phyloP scores from a whole-genome alignment of 2,888 invertebrate genomes.

The Mayetiola destructor region DNA sequence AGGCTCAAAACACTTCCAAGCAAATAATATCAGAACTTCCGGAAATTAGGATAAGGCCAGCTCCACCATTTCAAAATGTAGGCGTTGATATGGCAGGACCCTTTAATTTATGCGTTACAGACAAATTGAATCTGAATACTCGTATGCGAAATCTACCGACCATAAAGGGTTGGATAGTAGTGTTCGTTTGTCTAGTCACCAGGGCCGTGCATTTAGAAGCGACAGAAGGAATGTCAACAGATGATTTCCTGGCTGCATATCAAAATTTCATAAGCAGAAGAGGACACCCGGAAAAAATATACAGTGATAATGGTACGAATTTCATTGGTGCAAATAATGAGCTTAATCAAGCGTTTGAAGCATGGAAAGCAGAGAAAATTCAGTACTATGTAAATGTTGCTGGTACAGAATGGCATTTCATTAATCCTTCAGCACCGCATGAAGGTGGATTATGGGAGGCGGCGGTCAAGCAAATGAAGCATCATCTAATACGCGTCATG shows the following conservation, averaged over 20 bases:
- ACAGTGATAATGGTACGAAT: conserved; percentile 20
- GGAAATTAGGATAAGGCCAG: neutral
- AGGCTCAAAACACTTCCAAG: neutral
- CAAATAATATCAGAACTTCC: neutral
- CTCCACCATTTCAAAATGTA: conserved; percentile 1
- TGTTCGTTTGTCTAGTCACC: conserved; percentile 21
- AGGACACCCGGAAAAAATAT: conserved; percentile 19
- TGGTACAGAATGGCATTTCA: conserved; percentile 17
- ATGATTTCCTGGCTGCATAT: conserved; percentile 18
- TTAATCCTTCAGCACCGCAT: conserved; percentile 18
- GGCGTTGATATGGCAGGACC: conserved; percentile 21
- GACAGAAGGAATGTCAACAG: conserved; percentile 19
- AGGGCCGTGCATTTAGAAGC: conserved; percentile 21
- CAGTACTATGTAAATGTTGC: neutral
- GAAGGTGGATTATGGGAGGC: conserved; percentile 19
- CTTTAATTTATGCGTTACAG: neutral
- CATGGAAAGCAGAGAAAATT: neutral
- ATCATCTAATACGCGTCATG: conserved; percentile 18
- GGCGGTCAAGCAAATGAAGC: conserved; percentile 16
- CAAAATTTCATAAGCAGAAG: conserved; percentile 18
- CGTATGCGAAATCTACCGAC: neutral
- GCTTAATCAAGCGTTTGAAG: neutral
- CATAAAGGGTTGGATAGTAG: conserved; percentile 15
- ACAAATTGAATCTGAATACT: neutral
- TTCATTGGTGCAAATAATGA: conserved; percentile 19